These are phyloP conservation scores for Thalassoma bifasciatum DNA, from an alignment of 2,113 vertebrate species.

Conservation along the genomic window DNA sequence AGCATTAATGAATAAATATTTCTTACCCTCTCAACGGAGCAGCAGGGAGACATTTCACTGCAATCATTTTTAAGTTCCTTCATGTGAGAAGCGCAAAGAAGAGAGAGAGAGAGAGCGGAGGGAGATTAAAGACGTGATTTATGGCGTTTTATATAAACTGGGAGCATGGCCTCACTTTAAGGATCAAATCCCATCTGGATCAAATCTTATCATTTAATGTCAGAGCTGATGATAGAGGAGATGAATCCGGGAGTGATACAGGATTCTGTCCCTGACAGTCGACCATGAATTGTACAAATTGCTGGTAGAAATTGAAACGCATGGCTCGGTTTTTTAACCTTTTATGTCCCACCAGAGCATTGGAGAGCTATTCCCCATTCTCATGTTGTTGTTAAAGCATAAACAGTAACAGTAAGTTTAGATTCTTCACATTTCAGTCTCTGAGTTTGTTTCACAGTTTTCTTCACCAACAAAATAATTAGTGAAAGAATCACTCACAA, in stretches of 20 bases:
- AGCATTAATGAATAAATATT: constrained; percentile 11
- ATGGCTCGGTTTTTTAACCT: constrained; percentile 64
- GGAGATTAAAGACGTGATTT: constrained; percentile 68
- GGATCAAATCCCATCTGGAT: constrained; percentile 72
- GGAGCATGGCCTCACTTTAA: constrained; percentile 60
- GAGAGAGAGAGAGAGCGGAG: constrained; percentile 22
- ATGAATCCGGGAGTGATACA: constrained; percentile 46
- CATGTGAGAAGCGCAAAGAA: constrained; percentile 53
- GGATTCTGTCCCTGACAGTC: constrained; percentile 53
- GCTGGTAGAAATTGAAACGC: constrained; percentile 66
- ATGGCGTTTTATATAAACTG: constrained; percentile 55
- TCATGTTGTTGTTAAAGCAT: too few relatives aligned
- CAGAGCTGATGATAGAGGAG: constrained; percentile 56
- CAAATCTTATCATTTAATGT: constrained; percentile 72
- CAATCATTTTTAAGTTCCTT: constrained; percentile 40
- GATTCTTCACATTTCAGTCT: too few relatives aligned
- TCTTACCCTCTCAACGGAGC: constrained; percentile 9
- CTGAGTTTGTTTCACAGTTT: too few relatives aligned
- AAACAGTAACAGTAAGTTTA: too few relatives aligned
- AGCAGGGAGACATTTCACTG: constrained; percentile 36
- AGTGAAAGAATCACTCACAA: too few relatives aligned
- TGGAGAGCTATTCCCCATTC: too few relatives aligned
- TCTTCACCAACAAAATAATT: too few relatives aligned
- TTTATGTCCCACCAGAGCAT: too few relatives aligned
- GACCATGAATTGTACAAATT: constrained; percentile 71